Evolutionary conservation across 2,888 invertebrate genomes (phyloP).

Genomic region (Cantharis rufa): DNA sequence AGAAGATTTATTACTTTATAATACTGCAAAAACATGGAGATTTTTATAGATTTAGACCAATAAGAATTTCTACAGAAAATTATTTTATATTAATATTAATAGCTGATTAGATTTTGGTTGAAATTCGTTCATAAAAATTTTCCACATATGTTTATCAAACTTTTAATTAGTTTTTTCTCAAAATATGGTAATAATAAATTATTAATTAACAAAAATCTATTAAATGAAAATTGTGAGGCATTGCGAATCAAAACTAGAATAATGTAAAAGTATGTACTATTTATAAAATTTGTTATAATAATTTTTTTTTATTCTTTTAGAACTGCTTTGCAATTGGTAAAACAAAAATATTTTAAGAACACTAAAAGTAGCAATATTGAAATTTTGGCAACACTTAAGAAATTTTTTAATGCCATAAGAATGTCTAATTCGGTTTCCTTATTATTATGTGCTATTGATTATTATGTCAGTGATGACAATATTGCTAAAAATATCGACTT

Average conservation of each 20-base stretch:
- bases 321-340: slow-evolving; percentile 22
- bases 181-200: too few relatives aligned
- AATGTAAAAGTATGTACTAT: neutral
- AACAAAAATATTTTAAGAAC: slow-evolving; percentile 22
- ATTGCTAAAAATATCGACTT: slow-evolving; percentile 30
- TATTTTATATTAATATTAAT: too few relatives aligned
- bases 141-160: too few relatives aligned
- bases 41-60: too few relatives aligned
- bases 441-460: slow-evolving; percentile 38
- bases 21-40: too few relatives aligned
- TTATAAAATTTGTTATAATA: neutral
- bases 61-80: too few relatives aligned
- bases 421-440: slow-evolving; percentile 34
- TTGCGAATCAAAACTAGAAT: neutral
- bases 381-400: slow-evolving; percentile 24
- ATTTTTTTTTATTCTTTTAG: slow-evolving; percentile 1
- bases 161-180: too few relatives aligned
- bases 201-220: too few relatives aligned
- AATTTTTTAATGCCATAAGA: slow-evolving; percentile 28
- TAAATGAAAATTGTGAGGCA: neutral
- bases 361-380: neutral
- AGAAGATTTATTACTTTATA: too few relatives aligned
- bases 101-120: too few relatives aligned
- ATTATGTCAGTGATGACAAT: slow-evolving; percentile 32
- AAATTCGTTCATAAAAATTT: too few relatives aligned